phyloP scores from a whole-genome alignment of 2,113 vertebrate genomes.

The Xyrauchen texanus region DNA sequence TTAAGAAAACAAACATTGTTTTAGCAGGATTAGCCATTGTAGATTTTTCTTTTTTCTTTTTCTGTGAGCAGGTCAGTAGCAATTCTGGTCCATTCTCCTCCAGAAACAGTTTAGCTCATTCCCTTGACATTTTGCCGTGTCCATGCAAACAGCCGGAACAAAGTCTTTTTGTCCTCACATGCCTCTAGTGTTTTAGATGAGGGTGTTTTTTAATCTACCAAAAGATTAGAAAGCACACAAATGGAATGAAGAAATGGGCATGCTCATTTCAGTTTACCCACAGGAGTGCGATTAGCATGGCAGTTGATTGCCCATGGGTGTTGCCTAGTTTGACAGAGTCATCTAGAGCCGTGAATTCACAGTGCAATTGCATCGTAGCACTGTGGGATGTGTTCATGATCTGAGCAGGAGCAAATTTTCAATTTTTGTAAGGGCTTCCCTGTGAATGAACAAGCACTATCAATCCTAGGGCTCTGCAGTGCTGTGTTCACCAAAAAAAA shows the following conservation, averaged over 20 bases:
- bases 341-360: conserved; percentile 9
- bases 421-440: not conserved
- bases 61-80: not conserved
- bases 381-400: conserved; percentile 21
- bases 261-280: conserved; percentile 7
- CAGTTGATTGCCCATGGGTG: not conserved
- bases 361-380: not conserved
- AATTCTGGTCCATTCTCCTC: not conserved
- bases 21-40: too few species aligned
- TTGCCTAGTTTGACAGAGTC: not conserved
- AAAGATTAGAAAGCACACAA: conserved; percentile 30
- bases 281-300: conserved; percentile 2
- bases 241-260: not conserved
- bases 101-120: conserved; percentile 5
- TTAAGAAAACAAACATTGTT: too few species aligned
- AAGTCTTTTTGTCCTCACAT: conserved; percentile 19
- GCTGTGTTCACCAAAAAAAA: too few species aligned
- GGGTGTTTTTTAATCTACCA: conserved; percentile 29
- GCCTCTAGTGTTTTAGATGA: conserved; percentile 15
- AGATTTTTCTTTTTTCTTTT: too few species aligned
- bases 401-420: not conserved
- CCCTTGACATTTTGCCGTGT: conserved; percentile 8
- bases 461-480: too few species aligned
- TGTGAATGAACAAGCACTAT: not conserved
- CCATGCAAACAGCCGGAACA: conserved; percentile 20